Base-by-base conservation (phyloP, 2,113 vertebrate species). In the Marmota flaviventris region DNA sequence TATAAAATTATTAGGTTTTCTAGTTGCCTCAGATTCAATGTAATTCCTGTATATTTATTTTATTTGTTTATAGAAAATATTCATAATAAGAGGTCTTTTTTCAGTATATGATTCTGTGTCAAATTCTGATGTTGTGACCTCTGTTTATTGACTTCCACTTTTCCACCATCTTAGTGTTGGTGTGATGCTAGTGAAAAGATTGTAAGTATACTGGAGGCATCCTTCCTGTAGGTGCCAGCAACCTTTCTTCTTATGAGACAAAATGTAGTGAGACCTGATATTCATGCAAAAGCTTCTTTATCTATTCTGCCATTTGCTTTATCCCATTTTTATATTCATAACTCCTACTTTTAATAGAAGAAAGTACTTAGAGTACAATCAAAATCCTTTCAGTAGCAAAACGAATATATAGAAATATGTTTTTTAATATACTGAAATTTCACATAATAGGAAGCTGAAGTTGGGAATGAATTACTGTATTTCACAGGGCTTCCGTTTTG, bases 301-400 rank as follows among this genome's bases (percentile, higher is more conserved):
- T 34, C 61, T 90, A 5, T 83, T 89, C 24, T 63, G 39, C 75
- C n/a, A 27, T 92, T 96, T 85, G 18, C 42, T 86, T 94, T 42
- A 42, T 77, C 24, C 25, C 37, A 32, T 39, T 92, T 92, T 78
- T 56, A 27, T 65, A 24, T 77, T 65, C 4, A 10, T 88, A n/a
- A 27, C 17, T 90, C 29, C 0, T 39, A 86, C 7, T 65, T 67
- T 94, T 82, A 75, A 70, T 81, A 61, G 84, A 56, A 76, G 22
- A 45, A 53, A 61, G 45, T 78, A n/a, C 61, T 91, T 83, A 73
- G 13, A 65, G 8, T 76, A 65, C 5, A 89, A 65, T 76, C 3
- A 90, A 84, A 96, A 67, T 93, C 25, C 13, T 92, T 56, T 92
- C 45, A 51, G 4, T 83, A 77, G 75, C 45, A 70, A 82, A 79